Evolutionary conservation across 1,140 invertebrate genomes (phyloP).

Genomic region (Hylaeus volcanicus): DNA sequence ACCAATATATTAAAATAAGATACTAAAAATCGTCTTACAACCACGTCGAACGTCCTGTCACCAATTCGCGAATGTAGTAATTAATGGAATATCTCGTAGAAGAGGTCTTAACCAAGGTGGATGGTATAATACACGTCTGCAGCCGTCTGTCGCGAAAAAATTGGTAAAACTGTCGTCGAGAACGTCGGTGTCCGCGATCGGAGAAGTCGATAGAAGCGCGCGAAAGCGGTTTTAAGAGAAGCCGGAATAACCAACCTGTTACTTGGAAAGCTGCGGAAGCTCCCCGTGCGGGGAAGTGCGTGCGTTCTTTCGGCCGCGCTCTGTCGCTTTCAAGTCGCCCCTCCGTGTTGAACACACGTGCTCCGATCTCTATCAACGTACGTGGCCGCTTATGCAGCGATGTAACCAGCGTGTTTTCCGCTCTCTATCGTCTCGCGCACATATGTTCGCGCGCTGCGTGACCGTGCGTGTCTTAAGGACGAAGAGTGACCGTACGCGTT

Average conservation of each 20-base stretch:
- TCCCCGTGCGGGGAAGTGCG: slow-evolving; percentile 57
- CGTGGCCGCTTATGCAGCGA: not conserved
- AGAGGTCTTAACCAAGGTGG: too few species aligned
- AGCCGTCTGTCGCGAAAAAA: not conserved
- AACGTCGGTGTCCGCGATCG: not conserved
- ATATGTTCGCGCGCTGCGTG: slow-evolving; percentile 4
- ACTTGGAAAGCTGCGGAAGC: slow-evolving; percentile 66
- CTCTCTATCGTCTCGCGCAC: not conserved
- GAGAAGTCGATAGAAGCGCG: slow-evolving; percentile 28
- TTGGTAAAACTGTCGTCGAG: not conserved
- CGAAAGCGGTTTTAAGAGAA: slow-evolving; percentile 28
- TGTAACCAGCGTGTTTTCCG: not conserved
- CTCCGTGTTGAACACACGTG: slow-evolving; percentile 44
- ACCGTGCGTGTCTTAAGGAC: not conserved
- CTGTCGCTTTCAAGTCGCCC: slow-evolving; percentile 36
- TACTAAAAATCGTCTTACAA: too few species aligned
- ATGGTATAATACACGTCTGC: too few species aligned
- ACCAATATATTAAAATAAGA: too few species aligned
- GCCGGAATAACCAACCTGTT: slow-evolving; percentile 77
- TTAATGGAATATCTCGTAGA: too few species aligned
- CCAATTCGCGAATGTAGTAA: too few species aligned
- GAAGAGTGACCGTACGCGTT: not conserved
- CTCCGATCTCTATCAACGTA: slow-evolving; percentile 15
- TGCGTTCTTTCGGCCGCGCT: slow-evolving; percentile 53
- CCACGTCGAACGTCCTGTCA: too few species aligned